Base-by-base conservation (phyloP, 2,888 invertebrate genomes). In the Eugnorisma glareosa region DNA sequence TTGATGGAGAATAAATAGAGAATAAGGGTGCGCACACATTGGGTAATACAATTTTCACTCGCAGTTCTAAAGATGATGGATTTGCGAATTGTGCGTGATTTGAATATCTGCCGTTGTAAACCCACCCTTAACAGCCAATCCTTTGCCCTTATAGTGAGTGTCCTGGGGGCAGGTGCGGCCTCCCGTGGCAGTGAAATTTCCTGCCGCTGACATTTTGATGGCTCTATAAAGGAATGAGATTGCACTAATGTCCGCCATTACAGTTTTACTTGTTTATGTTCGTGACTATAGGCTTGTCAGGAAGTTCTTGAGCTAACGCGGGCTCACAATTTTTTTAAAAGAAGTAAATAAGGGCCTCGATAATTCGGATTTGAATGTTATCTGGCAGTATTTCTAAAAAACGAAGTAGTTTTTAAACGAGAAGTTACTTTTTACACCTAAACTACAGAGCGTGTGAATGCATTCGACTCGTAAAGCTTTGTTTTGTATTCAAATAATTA, bases 201-300 rank as follows among this genome's bases (percentile, higher is more conserved):
- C 88, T 89, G 88, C 35, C 67, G 63, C 83, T 84, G 89, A 88
- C 85, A 86, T 78, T 81, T 86, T 89, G 86, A 90, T 86, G 73
- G 86, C 79, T 83, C 79, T 67, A 86, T 85, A 80, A 69, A 83
- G 77, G 74, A 83, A 81, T 87, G 84, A 86, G 84, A 85, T 86
- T 82, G 86, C 81, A 83, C 69, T 85, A 83, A 84, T 83, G 72
- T 70, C 73, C 28, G 63, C 64, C 77, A 43, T 48, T 35, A 72
- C 64, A 40, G 61, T 57, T 64, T 4, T 28, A n/a, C 21, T 67
- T 54, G 37, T 59, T 69, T 45, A 61, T 61, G 21, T 3, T 10
- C 67, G 24, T 28, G 40, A 54, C 5, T 63, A n/a, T n/a, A 63
- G 11, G n/a, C 18, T n/a, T 51, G 24, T 68, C 15, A 28, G 28